A percentile compares a stretch with the other conserved stretches of the same genome.
phyloP scores from a whole-genome alignment of 2,888 invertebrate species.

The Candidula unifasciata region DNA sequence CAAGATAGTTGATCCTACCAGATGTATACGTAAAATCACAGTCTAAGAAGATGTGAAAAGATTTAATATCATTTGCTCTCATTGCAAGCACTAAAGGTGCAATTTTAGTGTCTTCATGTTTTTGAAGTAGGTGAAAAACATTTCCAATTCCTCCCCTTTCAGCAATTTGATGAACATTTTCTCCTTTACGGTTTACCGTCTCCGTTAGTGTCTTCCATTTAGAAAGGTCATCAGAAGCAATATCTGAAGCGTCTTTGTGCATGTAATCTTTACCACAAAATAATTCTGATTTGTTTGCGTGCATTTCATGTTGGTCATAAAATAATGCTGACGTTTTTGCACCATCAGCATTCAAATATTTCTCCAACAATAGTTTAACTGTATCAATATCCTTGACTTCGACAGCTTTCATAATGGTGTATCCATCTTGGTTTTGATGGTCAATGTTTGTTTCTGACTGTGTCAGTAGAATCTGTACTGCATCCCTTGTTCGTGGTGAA shows the following conservation, averaged over 20 bases:
- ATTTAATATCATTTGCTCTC: neutral
- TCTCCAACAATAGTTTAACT: neutral
- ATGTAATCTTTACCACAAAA: no score
- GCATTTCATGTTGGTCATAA: no score
- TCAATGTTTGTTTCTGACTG: neutral
- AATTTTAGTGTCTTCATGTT: no score
- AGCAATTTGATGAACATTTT: neutral
- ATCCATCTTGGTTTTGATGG: constrained; percentile 11
- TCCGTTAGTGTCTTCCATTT: neutral
- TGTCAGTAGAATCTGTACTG: neutral
- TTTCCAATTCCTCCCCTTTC: constrained; percentile 13
- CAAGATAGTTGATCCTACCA: neutral
- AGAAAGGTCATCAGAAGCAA: no score
- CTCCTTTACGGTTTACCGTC: neutral
- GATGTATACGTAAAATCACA: neutral
- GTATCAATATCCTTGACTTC: constrained; percentile 1
- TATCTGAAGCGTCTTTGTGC: no score
- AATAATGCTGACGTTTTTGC: neutral
- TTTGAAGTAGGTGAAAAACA: neutral
- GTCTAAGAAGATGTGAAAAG: neutral
- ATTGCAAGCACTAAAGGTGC: neutral
- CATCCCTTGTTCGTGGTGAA: neutral
- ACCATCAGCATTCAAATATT: neutral
- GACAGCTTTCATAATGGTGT: neutral
- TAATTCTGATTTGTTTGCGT: no score